phyloP scores from a whole-genome alignment of 2,113 vertebrate genomes.

The Narcine bancroftii region DNA sequence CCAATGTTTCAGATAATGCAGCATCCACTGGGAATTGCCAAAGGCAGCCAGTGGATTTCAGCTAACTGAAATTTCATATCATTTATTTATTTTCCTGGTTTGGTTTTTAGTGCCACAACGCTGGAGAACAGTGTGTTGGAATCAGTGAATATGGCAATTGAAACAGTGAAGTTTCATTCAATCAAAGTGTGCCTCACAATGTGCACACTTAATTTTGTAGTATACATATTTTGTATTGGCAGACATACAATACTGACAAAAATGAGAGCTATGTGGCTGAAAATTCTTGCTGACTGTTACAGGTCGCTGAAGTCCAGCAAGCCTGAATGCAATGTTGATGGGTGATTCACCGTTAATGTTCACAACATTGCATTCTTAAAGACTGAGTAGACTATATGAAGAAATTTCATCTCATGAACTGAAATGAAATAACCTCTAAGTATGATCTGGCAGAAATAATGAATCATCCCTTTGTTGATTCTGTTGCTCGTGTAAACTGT shows the following conservation, averaged over 20 bases:
- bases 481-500: background rate
- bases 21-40: background rate
- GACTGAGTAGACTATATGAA: background rate
- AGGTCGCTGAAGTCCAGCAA: background rate
- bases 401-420: background rate
- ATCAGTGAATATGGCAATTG: background rate
- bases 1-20: background rate
- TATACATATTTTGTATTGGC: too few species aligned
- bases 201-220: background rate
- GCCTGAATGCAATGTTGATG: background rate
- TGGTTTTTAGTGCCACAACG: background rate
- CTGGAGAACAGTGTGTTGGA: background rate
- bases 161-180: background rate
- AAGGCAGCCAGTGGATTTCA: background rate
- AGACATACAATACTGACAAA: background rate
- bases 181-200: constrained; percentile 4
- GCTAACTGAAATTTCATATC: background rate
- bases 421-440: background rate
- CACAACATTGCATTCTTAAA: background rate
- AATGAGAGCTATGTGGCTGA: background rate
- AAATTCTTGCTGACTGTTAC: background rate
- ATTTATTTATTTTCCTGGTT: background rate
- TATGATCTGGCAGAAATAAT: background rate
- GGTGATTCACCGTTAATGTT: too few species aligned
- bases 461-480: background rate